Conservation (phyloP, 2,113 vertebrate species). For the Phalacrocorax carbo region DNA sequence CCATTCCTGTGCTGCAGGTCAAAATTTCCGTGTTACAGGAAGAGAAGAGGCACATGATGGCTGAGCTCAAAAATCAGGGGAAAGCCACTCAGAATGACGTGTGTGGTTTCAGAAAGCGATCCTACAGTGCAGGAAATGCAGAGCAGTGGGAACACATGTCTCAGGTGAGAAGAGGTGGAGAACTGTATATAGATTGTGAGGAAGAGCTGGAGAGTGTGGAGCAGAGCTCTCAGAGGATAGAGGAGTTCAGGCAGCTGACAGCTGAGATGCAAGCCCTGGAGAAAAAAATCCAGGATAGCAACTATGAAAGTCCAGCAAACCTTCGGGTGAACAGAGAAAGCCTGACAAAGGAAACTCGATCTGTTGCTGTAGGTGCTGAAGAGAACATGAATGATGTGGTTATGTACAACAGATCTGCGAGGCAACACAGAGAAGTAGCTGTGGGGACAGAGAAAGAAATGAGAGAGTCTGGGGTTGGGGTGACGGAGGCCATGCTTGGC, state of each 20-base stretch:
- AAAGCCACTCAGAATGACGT: constrained; percentile 62
- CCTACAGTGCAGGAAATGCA: constrained; percentile 91
- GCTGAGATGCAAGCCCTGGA: constrained; percentile 93
- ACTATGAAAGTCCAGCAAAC: constrained; percentile 27
- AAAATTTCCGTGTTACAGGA: constrained; percentile 97
- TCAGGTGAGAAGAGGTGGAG: constrained; percentile 75
- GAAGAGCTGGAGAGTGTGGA: constrained; percentile 82
- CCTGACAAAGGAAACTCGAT: constrained; percentile 68
- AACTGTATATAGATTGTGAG: constrained; percentile 86
- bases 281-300: constrained; percentile 84
- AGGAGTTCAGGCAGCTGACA: constrained; percentile 90
- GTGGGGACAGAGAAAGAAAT: constrained; percentile 76
- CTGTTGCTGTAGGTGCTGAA: constrained; percentile 83
- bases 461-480: constrained; percentile 75
- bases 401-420: constrained; percentile 62
- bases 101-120: constrained; percentile 84
- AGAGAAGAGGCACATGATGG: constrained; percentile 89
- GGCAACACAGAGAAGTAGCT: constrained; percentile 72
- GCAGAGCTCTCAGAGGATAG: constrained; percentile 83
- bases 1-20: constrained; percentile 93
- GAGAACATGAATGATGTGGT: constrained; percentile 82
- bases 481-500: constrained; percentile 92
- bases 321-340: constrained; percentile 43
- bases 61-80: constrained; percentile 85
- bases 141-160: constrained; percentile 85